Base-by-base conservation (phyloP, 2,888 invertebrate genomes). In the Tetragnatha montana region DNA sequence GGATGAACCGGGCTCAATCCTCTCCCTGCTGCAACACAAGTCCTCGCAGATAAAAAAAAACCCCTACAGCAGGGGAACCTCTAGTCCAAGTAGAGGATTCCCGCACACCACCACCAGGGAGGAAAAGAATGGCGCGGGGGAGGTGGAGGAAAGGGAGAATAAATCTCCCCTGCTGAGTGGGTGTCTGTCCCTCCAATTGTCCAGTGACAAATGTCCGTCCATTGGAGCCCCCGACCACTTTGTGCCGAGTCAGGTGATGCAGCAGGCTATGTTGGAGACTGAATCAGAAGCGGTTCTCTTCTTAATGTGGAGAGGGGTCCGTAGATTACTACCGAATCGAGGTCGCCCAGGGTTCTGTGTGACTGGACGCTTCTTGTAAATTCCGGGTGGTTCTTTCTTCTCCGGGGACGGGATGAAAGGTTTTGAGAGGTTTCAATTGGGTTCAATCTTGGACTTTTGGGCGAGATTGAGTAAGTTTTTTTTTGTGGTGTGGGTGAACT, bases 131-230 rank as follows among this genome's bases (percentile, higher is more conserved):
- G 47, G 69, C 14, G 51, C 21, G 83, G 73, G 70, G n/a, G n/a
- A n/a, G n/a, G n/a, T n/a, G n/a, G n/a, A n/a, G 47, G 47, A 14
- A 35, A n/a, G 74, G n/a, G n/a, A 74, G 83, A 70, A 81, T 80
- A 86, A 76, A 82, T 88, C 83, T 86, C 76, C 76, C n/a, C 51
- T 78, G 81, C 87, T 76, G 89, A 85, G 89, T 85, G 88, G 82
- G 47, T 83, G 80, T 73, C 81, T 85, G 85, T 89, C 89, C 89
- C 47, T 81, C 82, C 85, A 81, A 89, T 89, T 89, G 89, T 89
- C 89, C 85, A 71, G 89, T 89, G 89, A 89, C 85, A 89, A 89
- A 89, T 89, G 89, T 85, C 21, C 83, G 89, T 85, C 81, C 89
- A 89, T 89, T 89, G 85, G 85, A 76, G 70, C 85, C 81, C 81